Evolutionary conservation across 2,888 invertebrate species (phyloP).

Genomic region (Conus canariensis): DNA sequence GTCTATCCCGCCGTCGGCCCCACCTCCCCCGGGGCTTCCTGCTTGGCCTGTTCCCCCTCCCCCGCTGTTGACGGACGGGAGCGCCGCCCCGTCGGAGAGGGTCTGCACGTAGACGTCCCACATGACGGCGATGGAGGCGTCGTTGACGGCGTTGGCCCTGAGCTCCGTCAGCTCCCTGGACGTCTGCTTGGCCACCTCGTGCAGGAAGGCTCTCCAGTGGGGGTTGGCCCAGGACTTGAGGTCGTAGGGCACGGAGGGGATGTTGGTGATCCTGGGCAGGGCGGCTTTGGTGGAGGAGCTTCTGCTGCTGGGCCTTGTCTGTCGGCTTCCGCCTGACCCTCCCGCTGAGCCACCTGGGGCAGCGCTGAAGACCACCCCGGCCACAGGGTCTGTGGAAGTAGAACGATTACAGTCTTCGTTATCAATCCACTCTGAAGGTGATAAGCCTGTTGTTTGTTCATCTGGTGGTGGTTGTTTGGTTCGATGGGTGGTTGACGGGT

Average conservation of each 20-base stretch:
- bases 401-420: background rate
- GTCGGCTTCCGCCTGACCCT: background rate
- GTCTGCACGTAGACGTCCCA: conserved; percentile 36
- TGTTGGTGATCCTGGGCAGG: conserved; percentile 8
- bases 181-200: conserved; percentile 31
- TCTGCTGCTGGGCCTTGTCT: background rate
- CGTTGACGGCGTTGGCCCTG: conserved; percentile 19
- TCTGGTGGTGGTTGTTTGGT: too few species aligned
- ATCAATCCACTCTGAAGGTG: too few species aligned
- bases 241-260: conserved; percentile 27
- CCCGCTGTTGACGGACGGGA: background rate
- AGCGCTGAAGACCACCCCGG: background rate
- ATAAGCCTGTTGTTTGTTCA: too few species aligned
- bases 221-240: conserved; percentile 30
- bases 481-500: too few species aligned
- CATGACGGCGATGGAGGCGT: conserved; percentile 27
- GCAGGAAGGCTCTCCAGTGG: conserved; percentile 23
- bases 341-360: too few species aligned
- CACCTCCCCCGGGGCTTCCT: background rate
- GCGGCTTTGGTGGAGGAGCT: background rate
- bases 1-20: background rate
- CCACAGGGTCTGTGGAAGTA: background rate
- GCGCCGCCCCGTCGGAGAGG: conserved; percentile 1
- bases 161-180: conserved; percentile 20
- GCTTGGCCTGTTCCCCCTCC: background rate